Percentiles rank a stretch among this genome's conserved stretches.
phyloP scores from a whole-genome alignment of 1,140 invertebrate species.

The Meteorus sp. region DNA sequence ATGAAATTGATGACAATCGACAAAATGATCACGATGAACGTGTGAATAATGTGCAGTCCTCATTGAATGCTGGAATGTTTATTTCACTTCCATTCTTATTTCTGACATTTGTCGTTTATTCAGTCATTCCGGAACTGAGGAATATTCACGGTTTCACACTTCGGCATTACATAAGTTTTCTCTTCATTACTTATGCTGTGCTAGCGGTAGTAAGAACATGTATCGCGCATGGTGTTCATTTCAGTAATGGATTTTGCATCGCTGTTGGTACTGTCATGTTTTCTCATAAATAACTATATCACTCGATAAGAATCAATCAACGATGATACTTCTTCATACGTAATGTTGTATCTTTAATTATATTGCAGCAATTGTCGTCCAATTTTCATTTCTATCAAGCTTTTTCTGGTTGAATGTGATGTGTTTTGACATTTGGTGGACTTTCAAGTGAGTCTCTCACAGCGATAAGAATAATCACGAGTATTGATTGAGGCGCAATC shows the following conservation, averaged over 20 bases:
- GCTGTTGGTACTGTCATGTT: constrained; percentile 51
- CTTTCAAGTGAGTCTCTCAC: constrained; percentile 81
- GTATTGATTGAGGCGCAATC: too few relatives aligned
- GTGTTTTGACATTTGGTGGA: constrained; percentile 87
- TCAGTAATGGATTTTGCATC: constrained; percentile 51
- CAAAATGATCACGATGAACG: too few relatives aligned
- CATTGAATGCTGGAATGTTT: constrained; percentile 44
- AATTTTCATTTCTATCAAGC: constrained; percentile 82
- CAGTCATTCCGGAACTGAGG: constrained; percentile 57
- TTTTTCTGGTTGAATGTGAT: constrained; percentile 92
- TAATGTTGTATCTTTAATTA: constrained; percentile 9
- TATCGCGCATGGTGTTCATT: constrained; percentile 41
- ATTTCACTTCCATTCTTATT: constrained; percentile 61
- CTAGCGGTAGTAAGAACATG: constrained; percentile 54
- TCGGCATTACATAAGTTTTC: constrained; percentile 56
- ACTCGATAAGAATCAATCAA: background rate
- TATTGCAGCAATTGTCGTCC: constrained; percentile 73
- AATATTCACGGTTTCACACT: constrained; percentile 62
- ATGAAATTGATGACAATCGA: background rate
- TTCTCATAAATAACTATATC: background rate
- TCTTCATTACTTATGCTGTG: constrained; percentile 56
- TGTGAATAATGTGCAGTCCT: background rate
- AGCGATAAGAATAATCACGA: too few relatives aligned
- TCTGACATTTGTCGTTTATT: constrained; percentile 59
- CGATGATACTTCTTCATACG: background rate